phyloP scores from a whole-genome alignment of 2,113 vertebrate genomes.

The Rhabdomys dilectus region DNA sequence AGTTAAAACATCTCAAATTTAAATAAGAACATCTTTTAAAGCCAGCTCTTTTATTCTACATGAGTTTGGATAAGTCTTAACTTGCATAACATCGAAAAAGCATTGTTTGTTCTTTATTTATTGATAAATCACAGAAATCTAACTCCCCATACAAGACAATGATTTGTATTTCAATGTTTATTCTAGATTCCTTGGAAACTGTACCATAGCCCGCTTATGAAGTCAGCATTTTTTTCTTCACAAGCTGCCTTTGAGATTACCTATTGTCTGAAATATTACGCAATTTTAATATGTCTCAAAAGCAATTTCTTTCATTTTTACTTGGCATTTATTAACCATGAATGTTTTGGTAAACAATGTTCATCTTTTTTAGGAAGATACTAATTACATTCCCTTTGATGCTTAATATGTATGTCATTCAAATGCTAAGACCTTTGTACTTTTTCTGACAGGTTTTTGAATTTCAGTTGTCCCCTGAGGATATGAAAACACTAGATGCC shows the following conservation, averaged over 20 bases:
- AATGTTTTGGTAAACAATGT: background rate
- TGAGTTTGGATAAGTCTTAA: background rate
- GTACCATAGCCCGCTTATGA: too few relatives aligned
- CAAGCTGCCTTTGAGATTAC: background rate
- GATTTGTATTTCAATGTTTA: background rate
- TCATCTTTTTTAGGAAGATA: background rate
- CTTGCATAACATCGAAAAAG: background rate
- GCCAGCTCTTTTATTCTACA: background rate
- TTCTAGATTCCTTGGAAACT: background rate
- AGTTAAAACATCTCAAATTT: background rate
- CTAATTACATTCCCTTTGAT: background rate
- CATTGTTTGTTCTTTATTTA: background rate
- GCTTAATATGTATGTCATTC: background rate
- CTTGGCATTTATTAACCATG: background rate
- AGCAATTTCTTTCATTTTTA: background rate
- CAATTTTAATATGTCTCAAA: background rate
- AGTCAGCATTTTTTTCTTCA: background rate
- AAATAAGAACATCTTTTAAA: background rate
- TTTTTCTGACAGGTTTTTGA: conserved; percentile 31
- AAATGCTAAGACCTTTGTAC: background rate
- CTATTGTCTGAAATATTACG: background rate
- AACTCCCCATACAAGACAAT: background rate
- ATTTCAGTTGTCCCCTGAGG: conserved; percentile 21
- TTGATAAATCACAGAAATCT: background rate
- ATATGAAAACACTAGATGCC: conserved; percentile 36